Evolutionary conservation across 2,797 vertebrate species (phyloP).

Genomic region (Luscinia megarhynchos): DNA sequence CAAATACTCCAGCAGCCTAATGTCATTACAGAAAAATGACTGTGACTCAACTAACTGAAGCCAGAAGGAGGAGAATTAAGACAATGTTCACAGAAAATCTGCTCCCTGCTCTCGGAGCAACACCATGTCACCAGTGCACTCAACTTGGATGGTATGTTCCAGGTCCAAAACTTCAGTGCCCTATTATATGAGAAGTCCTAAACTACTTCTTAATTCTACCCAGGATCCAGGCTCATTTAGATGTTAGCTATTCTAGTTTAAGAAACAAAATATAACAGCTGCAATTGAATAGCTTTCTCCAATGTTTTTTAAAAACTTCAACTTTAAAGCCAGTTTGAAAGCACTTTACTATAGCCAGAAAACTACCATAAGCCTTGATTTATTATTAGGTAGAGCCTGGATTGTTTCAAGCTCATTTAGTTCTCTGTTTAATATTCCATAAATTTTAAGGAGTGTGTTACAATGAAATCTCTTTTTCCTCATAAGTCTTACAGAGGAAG

Average conservation of each 20-base stretch:
- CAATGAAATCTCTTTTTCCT: constrained; percentile 9
- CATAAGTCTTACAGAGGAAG: background rate
- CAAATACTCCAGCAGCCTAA: background rate
- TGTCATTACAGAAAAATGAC: background rate
- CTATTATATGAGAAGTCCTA: background rate
- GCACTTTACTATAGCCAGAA: background rate
- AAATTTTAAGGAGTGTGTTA: constrained; percentile 29
- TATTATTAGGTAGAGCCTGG: background rate
- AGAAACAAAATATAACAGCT: background rate
- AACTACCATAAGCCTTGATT: background rate
- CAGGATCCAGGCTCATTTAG: background rate
- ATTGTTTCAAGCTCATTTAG: constrained; percentile 20
- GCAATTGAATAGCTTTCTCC: background rate
- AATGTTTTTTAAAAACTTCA: background rate
- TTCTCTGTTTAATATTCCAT: constrained; percentile 26
- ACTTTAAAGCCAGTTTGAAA: background rate
- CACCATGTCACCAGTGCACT: accelerated
- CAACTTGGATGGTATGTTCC: background rate
- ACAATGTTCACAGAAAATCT: background rate
- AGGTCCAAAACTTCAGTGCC: background rate
- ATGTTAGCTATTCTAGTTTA: background rate
- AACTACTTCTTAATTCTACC: background rate
- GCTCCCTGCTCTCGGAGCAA: background rate
- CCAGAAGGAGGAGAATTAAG: background rate
- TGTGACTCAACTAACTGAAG: background rate